A percentile compares a stretch with the other conserved stretches of the same genome.
Conservation (phyloP, 2,888 invertebrate species). For the Euplexia lucipara region DNA sequence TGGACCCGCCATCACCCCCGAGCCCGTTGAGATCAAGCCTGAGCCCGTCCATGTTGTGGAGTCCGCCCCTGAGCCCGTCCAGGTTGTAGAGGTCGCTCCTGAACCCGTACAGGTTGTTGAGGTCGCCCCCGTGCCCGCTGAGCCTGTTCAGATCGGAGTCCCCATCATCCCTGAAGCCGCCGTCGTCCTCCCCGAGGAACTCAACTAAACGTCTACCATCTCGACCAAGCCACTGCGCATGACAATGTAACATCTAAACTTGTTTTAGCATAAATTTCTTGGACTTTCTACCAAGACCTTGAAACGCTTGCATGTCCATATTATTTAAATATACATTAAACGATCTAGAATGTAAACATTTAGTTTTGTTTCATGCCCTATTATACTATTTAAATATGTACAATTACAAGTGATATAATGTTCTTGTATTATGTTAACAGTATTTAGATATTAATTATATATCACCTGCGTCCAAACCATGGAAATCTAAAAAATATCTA, state of each 20-base stretch:
- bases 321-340: constrained; percentile 36
- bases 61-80: constrained; percentile 16
- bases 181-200: constrained; percentile 65
- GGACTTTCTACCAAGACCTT: constrained; percentile 53
- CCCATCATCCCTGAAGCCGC: constrained; percentile 65
- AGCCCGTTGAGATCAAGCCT: constrained; percentile 41
- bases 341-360: constrained; percentile 39
- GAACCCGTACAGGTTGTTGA: constrained; percentile 30
- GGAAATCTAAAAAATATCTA: too few relatives aligned
- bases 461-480: too few relatives aligned
- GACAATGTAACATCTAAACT: constrained; percentile 37
- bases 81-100: constrained; percentile 36
- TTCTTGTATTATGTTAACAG: too few relatives aligned
- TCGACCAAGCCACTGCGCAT: constrained; percentile 39
- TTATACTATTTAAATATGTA: too few relatives aligned
- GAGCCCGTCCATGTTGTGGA: constrained; percentile 34
- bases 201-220: constrained; percentile 61
- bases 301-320: constrained; percentile 57
- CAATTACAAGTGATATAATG: too few relatives aligned
- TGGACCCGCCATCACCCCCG: too few relatives aligned
- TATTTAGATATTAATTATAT: too few relatives aligned
- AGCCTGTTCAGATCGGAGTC: constrained; percentile 51
- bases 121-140: constrained; percentile 53
- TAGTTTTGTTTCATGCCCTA: constrained; percentile 21
- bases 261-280: constrained; percentile 33